Evolutionary conservation across 2,113 vertebrate genomes (phyloP).

Genomic region (Leucopsar rothschildi): DNA sequence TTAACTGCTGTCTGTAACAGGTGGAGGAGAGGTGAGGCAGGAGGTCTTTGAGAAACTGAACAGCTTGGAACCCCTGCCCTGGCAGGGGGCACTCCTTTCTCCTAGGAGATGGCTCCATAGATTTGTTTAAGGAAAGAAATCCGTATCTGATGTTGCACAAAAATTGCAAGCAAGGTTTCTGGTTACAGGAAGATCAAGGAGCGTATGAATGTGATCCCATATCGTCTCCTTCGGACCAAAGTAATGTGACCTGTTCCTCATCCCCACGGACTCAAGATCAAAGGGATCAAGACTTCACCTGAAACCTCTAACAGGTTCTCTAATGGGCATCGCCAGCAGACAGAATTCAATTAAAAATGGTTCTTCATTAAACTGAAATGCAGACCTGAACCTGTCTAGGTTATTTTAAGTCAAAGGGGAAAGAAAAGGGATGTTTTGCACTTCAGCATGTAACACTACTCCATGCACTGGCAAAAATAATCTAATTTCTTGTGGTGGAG

Average conservation of each 20-base stretch:
- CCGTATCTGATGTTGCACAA: not conserved
- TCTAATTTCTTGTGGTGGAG: not conserved
- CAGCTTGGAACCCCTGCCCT: not conserved
- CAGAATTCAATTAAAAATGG: not conserved
- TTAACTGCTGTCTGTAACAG: not conserved
- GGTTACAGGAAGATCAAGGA: not conserved
- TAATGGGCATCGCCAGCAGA: not conserved
- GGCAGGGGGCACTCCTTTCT: not conserved
- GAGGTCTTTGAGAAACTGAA: not conserved
- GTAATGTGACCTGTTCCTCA: not conserved
- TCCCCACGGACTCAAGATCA: not conserved
- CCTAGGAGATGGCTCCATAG: not conserved
- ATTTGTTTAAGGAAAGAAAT: not conserved
- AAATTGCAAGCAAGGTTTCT: not conserved
- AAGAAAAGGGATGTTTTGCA: not conserved
- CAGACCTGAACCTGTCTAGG: not conserved
- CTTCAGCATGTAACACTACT: not conserved
- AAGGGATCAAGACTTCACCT: not conserved
- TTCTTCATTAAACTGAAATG: not conserved
- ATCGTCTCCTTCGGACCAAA: not conserved
- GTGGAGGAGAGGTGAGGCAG: not conserved
- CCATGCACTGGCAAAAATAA: not conserved
- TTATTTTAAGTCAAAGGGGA: not conserved
- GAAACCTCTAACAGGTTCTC: not conserved
- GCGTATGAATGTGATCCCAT: not conserved